Conservation (phyloP, 2,888 invertebrate species). For the Dendrolimus pini region DNA sequence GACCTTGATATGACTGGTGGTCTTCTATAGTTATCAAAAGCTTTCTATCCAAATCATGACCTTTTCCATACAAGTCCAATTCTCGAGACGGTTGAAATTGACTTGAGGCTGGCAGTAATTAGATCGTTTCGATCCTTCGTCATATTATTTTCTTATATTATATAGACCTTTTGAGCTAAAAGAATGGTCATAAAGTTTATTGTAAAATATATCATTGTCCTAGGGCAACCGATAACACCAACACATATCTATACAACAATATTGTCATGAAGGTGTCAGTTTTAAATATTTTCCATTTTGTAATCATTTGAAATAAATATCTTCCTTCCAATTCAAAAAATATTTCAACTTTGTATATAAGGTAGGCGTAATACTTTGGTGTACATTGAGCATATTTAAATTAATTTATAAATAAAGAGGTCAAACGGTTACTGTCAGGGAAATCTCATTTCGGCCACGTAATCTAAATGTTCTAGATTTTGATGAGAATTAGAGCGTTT, state of each 20-base stretch:
- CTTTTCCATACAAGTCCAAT: constrained; percentile 81
- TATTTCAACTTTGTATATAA: background rate
- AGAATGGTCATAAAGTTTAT: too few relatives aligned
- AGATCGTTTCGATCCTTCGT: constrained; percentile 82
- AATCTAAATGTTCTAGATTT: constrained; percentile 79
- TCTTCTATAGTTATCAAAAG: constrained; percentile 55
- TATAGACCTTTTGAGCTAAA: too few relatives aligned
- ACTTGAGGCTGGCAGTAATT: constrained; percentile 74
- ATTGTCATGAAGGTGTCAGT: too few relatives aligned
- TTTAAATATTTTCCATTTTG: too few relatives aligned
- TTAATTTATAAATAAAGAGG: constrained; percentile 36
- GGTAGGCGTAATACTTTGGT: constrained; percentile 60
- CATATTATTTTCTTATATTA: constrained; percentile 69
- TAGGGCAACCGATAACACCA: too few relatives aligned
- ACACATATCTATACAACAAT: too few relatives aligned
- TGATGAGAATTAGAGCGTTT: constrained; percentile 79
- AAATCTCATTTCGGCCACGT: constrained; percentile 80
- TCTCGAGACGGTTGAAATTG: constrained; percentile 80
- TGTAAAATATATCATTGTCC: too few relatives aligned
- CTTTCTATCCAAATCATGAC: constrained; percentile 75
- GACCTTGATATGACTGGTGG: constrained; percentile 32
- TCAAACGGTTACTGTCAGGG: constrained; percentile 63
- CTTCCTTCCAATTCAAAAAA: too few relatives aligned
- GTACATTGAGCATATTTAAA: constrained; percentile 64
- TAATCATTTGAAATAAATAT: too few relatives aligned